Conservation (phyloP, 2,888 invertebrate species). For the Drosophila pseudotakahashii region DNA sequence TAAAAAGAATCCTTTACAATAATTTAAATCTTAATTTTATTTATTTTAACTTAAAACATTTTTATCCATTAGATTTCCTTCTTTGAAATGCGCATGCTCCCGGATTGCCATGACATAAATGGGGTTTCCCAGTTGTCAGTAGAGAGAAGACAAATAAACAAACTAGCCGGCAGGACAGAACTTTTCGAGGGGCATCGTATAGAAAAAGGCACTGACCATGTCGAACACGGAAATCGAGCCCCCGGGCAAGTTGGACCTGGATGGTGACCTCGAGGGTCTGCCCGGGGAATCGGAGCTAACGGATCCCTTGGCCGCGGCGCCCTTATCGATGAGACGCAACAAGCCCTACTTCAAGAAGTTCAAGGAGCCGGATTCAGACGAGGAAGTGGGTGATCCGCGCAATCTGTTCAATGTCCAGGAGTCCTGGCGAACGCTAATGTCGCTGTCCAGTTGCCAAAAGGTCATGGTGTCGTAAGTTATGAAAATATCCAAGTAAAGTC, state of each 20-base stretch:
- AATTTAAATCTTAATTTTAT: too few relatives aligned
- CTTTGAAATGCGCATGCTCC: conserved; percentile 29
- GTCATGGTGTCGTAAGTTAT: conserved; percentile 72
- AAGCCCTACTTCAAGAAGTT: conserved; percentile 64
- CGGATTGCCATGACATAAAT: conserved; percentile 45
- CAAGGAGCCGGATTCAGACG: conserved; percentile 68
- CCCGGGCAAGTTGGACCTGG: background rate
- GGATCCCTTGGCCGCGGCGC: background rate
- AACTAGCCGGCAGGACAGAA: conserved; percentile 17
- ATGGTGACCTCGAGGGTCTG: background rate
- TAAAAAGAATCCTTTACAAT: too few relatives aligned
- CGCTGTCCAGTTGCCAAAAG: conserved; percentile 66
- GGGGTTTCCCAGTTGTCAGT: conserved; percentile 9
- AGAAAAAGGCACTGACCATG: conserved; percentile 4
- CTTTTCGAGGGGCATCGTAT: background rate
- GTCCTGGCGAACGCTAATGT: conserved; percentile 75
- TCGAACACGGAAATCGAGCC: background rate
- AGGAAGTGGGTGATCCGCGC: conserved; percentile 54
- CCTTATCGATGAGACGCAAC: background rate
- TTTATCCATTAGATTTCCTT: too few relatives aligned
- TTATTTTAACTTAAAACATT: too few relatives aligned
- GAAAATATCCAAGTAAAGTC: accelerated
- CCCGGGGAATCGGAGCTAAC: conserved; percentile 7
- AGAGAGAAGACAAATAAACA: conserved; percentile 7
- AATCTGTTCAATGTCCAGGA: conserved; percentile 64